phyloP scores from a whole-genome alignment of 2,113 vertebrate species.

The Mirza zaza region DNA sequence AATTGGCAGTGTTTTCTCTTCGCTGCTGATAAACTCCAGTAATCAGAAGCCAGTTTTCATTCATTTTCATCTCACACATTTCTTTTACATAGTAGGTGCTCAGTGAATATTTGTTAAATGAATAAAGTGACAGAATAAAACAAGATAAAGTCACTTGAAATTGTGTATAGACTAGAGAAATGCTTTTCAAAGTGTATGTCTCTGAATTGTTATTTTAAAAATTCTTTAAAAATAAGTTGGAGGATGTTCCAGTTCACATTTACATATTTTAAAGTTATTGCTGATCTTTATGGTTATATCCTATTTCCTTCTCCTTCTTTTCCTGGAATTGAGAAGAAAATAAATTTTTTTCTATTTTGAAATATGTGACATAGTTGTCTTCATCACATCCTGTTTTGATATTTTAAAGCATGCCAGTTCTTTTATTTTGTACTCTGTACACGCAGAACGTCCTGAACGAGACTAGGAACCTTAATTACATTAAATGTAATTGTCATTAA shows the following conservation, averaged over 20 bases:
- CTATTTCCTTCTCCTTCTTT: neutral
- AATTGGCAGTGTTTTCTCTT: neutral
- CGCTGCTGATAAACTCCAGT: neutral
- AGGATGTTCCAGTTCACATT: no score
- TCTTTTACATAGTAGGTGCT: neutral
- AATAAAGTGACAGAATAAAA: neutral
- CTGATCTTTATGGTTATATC: fast-evolving
- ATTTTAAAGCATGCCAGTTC: fast-evolving
- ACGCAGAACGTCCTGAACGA: neutral
- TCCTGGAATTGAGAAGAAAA: neutral
- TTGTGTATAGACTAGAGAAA: neutral
- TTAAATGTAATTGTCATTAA: neutral
- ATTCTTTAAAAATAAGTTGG: neutral
- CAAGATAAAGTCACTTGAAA: no score
- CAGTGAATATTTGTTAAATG: neutral
- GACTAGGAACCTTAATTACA: fast-evolving
- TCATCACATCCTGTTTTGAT: neutral
- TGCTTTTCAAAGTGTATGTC: neutral
- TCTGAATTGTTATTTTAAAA: neutral
- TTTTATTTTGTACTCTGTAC: fast-evolving
- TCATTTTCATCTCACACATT: neutral
- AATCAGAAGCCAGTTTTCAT: neutral
- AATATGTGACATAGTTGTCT: neutral
- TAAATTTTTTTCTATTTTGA: neutral
- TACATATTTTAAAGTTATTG: neutral